phyloP scores from a whole-genome alignment of 1,140 invertebrate species.

The Drosophila mojavensis region DNA sequence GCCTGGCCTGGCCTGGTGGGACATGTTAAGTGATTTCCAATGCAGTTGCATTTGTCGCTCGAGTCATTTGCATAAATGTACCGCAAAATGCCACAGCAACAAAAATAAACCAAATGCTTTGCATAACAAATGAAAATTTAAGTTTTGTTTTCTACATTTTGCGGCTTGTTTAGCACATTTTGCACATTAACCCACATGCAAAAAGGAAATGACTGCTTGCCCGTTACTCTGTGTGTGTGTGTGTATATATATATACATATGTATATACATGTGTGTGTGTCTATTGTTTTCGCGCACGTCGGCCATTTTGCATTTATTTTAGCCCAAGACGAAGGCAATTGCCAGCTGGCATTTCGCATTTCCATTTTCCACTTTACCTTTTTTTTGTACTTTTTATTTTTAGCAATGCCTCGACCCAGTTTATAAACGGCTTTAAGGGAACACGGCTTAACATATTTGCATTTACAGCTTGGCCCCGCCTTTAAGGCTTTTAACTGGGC shows the following conservation, averaged over 20 bases:
- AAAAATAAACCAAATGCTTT: conserved; percentile 24
- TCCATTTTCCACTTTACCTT: conserved; percentile 37
- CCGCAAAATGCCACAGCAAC: conserved; percentile 19
- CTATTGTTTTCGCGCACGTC: conserved; percentile 55
- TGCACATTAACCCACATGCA: conserved; percentile 76
- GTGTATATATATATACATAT: not conserved
- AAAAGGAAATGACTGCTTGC: conserved; percentile 21
- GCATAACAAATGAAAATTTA: conserved; percentile 35
- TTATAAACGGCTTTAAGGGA: conserved; percentile 17
- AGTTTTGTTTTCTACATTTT: conserved; percentile 33
- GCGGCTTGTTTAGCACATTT: conserved; percentile 71
- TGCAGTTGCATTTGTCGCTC: conserved; percentile 63
- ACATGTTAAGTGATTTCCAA: conserved; percentile 74
- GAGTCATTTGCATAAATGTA: conserved; percentile 67
- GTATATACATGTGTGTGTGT: conserved; percentile 41
- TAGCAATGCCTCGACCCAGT: conserved; percentile 55
- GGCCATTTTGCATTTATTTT: conserved; percentile 56
- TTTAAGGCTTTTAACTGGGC: conserved; percentile 1
- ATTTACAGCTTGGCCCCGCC: not conserved
- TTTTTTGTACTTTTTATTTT: conserved; percentile 1
- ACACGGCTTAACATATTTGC: not conserved
- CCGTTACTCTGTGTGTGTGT: not conserved
- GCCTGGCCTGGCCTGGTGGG: not conserved
- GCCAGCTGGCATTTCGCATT: conserved; percentile 71
- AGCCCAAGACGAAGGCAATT: conserved; percentile 57